Evolutionary conservation across 2,797 vertebrate species (phyloP).

Genomic region (Somateria mollissima): DNA sequence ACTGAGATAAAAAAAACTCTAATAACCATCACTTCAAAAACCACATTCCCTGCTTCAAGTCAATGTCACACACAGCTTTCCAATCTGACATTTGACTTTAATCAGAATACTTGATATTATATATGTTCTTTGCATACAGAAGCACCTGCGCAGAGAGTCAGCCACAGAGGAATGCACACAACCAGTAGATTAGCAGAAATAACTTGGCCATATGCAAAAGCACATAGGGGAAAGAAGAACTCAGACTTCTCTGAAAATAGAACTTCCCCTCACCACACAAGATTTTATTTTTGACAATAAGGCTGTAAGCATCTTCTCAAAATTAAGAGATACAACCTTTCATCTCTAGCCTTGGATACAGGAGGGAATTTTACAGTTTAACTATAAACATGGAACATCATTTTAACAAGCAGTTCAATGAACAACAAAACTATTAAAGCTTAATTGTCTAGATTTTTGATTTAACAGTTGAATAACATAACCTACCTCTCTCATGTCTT

Average conservation of each 20-base stretch:
- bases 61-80: background rate
- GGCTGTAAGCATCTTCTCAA: background rate
- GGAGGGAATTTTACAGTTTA: background rate
- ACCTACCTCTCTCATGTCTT: background rate
- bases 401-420: background rate
- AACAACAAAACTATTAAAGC: background rate
- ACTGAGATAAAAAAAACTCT: background rate
- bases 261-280: background rate
- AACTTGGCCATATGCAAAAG: background rate
- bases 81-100: background rate
- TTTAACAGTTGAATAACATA: background rate
- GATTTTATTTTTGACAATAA: background rate
- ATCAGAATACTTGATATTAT: background rate
- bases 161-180: background rate
- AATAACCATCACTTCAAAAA: background rate
- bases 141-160: background rate
- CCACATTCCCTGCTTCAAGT: background rate
- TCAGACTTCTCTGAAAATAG: background rate
- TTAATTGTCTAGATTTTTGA: background rate
- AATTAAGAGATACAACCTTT: background rate
- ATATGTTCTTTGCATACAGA: background rate
- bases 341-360: background rate
- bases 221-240: background rate
- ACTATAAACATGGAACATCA: background rate
- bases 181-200: background rate